A percentile compares a stretch with the other conserved stretches of the same genome.
Evolutionary conservation across 2,113 vertebrate species (phyloP).

Genomic region (Prolemur simus): DNA sequence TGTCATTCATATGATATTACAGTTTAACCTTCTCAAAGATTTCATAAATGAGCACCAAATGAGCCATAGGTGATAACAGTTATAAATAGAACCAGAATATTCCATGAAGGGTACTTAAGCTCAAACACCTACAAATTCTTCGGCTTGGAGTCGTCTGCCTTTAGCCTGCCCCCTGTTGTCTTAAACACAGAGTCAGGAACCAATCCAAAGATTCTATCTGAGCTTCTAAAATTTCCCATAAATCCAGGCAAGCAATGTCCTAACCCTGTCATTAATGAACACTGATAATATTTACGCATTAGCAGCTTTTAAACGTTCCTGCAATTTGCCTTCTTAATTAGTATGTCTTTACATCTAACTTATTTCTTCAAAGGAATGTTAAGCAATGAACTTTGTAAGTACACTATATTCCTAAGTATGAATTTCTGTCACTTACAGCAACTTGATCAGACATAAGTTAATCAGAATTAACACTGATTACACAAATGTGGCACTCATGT

Average conservation of each 20-base stretch:
- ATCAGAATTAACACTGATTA: neutral
- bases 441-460: neutral
- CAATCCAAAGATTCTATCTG: neutral
- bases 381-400: conserved; percentile 4
- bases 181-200: neutral
- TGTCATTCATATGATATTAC: neutral
- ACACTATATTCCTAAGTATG: neutral
- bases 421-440: conserved; percentile 10
- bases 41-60: neutral
- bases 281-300: neutral
- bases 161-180: neutral
- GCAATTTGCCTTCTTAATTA: conserved; percentile 15
- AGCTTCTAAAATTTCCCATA: neutral
- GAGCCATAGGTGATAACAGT: neutral
- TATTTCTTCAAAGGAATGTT: conserved; percentile 47
- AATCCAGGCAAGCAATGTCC: neutral
- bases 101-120: neutral
- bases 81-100: conserved; percentile 12
- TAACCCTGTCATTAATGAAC: neutral
- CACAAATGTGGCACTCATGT: neutral
- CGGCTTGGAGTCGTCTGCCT: neutral
- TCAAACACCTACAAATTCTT: neutral
- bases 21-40: conserved; percentile 23
- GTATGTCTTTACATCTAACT: neutral
- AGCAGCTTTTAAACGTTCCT: neutral